Evolutionary conservation across 1,140 invertebrate genomes (phyloP).

Genomic region (Drosophila sucinea): DNA sequence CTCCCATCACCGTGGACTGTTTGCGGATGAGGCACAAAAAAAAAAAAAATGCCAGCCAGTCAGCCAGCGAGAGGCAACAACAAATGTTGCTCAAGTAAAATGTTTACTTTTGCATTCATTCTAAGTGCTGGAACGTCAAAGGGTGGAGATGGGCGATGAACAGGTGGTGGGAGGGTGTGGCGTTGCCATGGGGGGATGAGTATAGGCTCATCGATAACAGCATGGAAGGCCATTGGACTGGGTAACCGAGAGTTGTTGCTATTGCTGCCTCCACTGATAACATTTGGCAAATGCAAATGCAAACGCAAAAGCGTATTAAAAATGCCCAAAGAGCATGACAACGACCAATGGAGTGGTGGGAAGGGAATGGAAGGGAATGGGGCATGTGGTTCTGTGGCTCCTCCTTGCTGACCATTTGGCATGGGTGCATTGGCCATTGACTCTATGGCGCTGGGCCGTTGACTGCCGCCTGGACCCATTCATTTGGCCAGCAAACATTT

Average conservation of each 20-base stretch:
- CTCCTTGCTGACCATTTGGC: slow-evolving; percentile 40
- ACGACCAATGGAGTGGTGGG: slow-evolving; percentile 11
- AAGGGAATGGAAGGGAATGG: too few relatives aligned
- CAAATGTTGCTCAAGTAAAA: slow-evolving; percentile 76
- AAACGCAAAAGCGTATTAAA: slow-evolving; percentile 75
- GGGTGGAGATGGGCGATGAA: background rate
- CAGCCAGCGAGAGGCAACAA: slow-evolving; percentile 24
- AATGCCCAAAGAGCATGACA: slow-evolving; percentile 73
- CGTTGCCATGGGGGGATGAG: slow-evolving; percentile 29
- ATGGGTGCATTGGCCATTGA: slow-evolving; percentile 57
- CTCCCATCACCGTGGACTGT: too few relatives aligned
- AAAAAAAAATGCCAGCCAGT: slow-evolving; percentile 27
- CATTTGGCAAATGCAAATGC: slow-evolving; percentile 77
- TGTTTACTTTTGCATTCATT: slow-evolving; percentile 69
- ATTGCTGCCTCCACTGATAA: slow-evolving; percentile 47
- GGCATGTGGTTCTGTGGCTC: too few relatives aligned
- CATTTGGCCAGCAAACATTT: slow-evolving; percentile 79
- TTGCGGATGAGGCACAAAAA: slow-evolving; percentile 8
- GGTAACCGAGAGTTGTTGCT: background rate
- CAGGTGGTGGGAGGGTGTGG: background rate
- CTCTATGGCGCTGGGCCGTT: slow-evolving; percentile 28
- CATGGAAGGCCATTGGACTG: slow-evolving; percentile 61
- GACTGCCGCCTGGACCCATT: slow-evolving; percentile 54
- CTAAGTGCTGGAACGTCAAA: slow-evolving; percentile 55
- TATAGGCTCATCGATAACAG: slow-evolving; percentile 74